Evolutionary conservation across 2,113 vertebrate species (phyloP), one percentile per base, ranked within the genome.

Genomic region (Leuciscus idus): DNA sequence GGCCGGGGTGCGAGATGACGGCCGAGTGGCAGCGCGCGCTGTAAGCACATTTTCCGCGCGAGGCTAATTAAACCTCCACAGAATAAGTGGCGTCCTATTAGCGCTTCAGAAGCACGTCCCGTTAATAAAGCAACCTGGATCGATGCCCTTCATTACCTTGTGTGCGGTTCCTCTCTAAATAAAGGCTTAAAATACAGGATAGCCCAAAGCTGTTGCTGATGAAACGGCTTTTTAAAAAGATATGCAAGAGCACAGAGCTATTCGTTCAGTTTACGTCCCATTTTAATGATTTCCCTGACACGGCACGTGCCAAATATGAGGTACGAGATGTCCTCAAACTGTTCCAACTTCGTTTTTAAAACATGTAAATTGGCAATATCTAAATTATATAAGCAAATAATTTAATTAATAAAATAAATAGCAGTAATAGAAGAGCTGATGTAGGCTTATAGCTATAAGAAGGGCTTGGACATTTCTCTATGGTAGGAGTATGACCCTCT

Each of bases 21-120:
- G 81, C 90, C 88, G 88, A 93, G 91, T 93, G 92, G 93, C 94
- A 94, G 90, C 84, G 80, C 80, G 92, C 93, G 80, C 91, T 28
- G 94, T 95, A 94, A 95, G 94, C 94, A 95, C 93, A 94, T 95
- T 95, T 95, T 90, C 92, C 90, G 88, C 89, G 86, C 59, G 59
- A 93, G 92, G 92, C 94, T 95, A 95, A 95, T 95, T 95, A 95
- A 94, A 94, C 92, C 92, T 92, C 90, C 87, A 90, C 89, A 89
- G 94, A 93, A 94, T 94, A 94, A 92, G 87, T 89, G 90, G 88
- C 86, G 87, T 86, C 93, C 94, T 94, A 94, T 95, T 95, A 95
- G 94, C 90, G 89, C 93, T 90, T 91, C 91, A 90, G 88, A 90
- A 64, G 84, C 92, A 91, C 91, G 90, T 89, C 86, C 88, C 74